These are phyloP conservation scores for Pterocles orientalis DNA, from an alignment of 2,113 vertebrate species.

Conservation along the genomic window DNA sequence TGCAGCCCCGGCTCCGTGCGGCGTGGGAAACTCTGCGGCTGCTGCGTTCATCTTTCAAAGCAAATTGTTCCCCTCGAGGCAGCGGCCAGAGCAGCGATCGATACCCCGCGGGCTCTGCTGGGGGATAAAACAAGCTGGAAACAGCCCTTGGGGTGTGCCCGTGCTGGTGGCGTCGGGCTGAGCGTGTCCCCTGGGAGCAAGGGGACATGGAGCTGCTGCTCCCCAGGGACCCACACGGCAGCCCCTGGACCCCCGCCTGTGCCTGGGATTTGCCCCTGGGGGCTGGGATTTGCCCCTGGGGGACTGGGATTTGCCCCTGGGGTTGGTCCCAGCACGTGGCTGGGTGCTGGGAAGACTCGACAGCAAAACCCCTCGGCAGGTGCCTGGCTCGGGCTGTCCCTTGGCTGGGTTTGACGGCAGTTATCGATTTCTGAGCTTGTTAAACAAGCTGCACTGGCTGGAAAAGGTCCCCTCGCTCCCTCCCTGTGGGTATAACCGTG, in stretches of 20 bases:
- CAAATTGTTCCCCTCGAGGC: neutral
- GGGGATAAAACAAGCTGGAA: neutral
- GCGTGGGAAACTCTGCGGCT: neutral
- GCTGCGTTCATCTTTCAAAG: neutral
- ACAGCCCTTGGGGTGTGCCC: accelerated
- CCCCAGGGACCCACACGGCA: neutral
- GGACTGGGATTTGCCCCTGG: neutral
- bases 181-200: accelerated
- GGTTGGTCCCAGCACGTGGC: accelerated
- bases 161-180: neutral
- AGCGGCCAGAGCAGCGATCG: neutral
- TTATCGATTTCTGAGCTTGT: neutral
- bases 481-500: accelerated
- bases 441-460: neutral
- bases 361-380: neutral
- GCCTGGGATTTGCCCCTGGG: neutral
- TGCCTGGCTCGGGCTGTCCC: accelerated
- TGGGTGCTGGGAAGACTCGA: neutral
- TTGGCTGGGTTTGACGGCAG: neutral
- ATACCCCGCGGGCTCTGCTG: neutral
- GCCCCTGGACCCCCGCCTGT: neutral
- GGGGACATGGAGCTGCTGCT: neutral
- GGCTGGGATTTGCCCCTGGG: neutral
- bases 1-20: accelerated
- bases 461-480: neutral